phyloP scores from a whole-genome alignment of 2,888 invertebrate genomes.

The Camponotus fellah region DNA sequence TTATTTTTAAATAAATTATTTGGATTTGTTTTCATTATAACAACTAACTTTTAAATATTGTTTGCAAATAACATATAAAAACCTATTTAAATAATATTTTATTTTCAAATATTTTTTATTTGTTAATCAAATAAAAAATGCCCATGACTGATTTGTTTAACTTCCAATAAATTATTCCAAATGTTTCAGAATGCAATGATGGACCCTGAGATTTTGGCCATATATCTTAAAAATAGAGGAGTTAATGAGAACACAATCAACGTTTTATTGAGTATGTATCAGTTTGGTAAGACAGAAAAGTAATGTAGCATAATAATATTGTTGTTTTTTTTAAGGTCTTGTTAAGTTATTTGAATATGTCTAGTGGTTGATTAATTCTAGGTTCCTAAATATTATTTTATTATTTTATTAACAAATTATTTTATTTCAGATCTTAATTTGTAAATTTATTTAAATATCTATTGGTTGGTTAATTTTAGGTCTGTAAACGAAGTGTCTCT shows the following conservation, averaged over 20 bases:
- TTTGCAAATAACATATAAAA: conserved; percentile 8
- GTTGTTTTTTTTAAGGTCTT: conserved; percentile 3
- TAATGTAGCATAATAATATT: conserved; percentile 1
- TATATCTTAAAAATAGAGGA: background rate
- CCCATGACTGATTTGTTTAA: background rate
- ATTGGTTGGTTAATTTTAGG: background rate
- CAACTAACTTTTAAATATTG: background rate
- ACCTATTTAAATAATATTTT: background rate
- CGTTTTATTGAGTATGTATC: background rate
- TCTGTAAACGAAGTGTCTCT: background rate
- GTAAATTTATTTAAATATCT: conserved; percentile 4
- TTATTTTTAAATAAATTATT: background rate
- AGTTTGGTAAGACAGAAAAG: background rate
- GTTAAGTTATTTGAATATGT: background rate
- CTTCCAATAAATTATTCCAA: conserved; percentile 1
- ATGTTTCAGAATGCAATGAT: background rate
- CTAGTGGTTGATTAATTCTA: background rate
- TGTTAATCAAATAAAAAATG: conserved; percentile 7
- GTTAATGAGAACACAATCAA: conserved; percentile 7
- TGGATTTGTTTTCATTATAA: background rate
- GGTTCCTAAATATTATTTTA: background rate
- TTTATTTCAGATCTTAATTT: background rate
- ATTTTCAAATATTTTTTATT: conserved; percentile 2
- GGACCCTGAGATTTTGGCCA: background rate
- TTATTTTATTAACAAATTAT: too few species aligned